phyloP scores from a whole-genome alignment of 2,888 invertebrate genomes.

The Caenorhabditis sp. region DNA sequence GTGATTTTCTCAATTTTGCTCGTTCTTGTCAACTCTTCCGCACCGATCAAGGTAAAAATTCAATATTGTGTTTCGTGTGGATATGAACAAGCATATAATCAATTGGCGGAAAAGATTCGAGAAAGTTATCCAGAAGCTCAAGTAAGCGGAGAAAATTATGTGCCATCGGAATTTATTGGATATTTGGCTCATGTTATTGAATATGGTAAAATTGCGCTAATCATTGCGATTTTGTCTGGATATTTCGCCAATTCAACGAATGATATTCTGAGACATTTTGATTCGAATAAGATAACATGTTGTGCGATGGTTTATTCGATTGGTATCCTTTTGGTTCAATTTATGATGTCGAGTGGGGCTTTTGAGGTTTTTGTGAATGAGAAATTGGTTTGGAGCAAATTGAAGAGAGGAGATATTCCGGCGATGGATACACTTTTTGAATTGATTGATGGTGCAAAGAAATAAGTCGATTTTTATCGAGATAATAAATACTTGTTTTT shows the following conservation, averaged over 20 bases:
- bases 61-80: not conserved
- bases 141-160: not conserved
- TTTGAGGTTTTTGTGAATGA: not conserved
- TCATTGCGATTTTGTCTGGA: not conserved
- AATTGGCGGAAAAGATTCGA: not conserved
- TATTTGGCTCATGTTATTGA: not conserved
- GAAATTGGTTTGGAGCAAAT: not conserved
- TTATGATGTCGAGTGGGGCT: not conserved
- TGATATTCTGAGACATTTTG: not conserved
- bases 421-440: not conserved
- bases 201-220: not conserved
- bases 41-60: no score
- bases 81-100: not conserved
- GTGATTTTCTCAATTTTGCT: no score
- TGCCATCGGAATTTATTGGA: not conserved
- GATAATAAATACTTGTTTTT: no score
- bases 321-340: not conserved
- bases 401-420: not conserved
- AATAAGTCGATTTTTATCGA: no score
- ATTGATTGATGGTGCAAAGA: no score
- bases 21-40: no score
- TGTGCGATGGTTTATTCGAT: not conserved
- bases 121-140: not conserved
- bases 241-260: not conserved
- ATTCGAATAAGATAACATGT: not conserved